Conservation (phyloP, 64 coral and sea anemone genomes). For the Montipora cactus region DNA sequence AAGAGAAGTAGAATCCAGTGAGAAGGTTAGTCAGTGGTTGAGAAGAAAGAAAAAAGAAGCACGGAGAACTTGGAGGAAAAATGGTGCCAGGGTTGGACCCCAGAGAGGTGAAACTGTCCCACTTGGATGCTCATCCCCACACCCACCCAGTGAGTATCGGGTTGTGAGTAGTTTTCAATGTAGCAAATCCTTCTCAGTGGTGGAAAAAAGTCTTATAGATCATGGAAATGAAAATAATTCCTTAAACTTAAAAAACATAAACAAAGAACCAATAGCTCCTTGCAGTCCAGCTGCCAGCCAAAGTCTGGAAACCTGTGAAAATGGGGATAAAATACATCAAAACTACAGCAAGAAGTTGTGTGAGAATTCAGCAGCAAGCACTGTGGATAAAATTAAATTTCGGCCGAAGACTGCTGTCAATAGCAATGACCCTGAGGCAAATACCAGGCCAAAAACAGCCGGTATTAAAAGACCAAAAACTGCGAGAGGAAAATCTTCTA, state of each 20-base stretch:
- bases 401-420: conserved; percentile 40
- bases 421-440: not conserved
- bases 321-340: not conserved
- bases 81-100: conserved; percentile 64
- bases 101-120: conserved; percentile 8
- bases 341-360: not conserved
- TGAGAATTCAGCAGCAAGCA: not conserved
- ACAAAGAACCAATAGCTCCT: not conserved
- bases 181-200: not conserved
- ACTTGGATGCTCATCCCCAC: conserved; percentile 2
- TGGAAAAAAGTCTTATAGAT: not conserved
- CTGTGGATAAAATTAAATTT: not conserved
- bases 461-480: conserved; percentile 63
- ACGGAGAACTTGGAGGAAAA: conserved; percentile 5
- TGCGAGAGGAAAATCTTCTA: conserved; percentile 14
- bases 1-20: conserved; percentile 60
- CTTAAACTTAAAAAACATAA: not conserved
- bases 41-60: conserved; percentile 66
- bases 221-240: not conserved
- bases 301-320: not conserved
- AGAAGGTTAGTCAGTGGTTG: conserved; percentile 78
- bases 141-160: conserved; percentile 60
- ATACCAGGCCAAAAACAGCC: conserved; percentile 6
- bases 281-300: not conserved
- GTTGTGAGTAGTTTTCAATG: conserved; percentile 73